Evolutionary conservation across 2,888 invertebrate species (phyloP), one percentile per base, ranked within the genome.

Genomic region (Kuschelorhynchus macadamiae): DNA sequence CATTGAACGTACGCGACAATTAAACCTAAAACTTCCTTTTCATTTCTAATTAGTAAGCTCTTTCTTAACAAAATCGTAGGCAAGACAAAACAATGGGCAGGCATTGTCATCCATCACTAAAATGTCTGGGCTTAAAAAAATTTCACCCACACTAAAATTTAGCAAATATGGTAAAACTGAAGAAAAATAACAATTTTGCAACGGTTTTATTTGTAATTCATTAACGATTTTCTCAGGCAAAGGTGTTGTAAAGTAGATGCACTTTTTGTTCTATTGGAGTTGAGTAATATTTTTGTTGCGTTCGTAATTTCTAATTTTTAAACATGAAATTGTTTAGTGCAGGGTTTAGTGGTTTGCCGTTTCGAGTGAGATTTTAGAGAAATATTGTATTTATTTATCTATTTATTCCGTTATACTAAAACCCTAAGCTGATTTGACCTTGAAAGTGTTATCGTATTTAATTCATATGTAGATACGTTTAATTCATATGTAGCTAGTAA

Each of bases 81-180:
- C 39, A 11, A 14, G 14, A 39, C 60, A 60, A 46, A 46, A 60
- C 49, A 60, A 60, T 60, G 39, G 44, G 57, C 44, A 25, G 49
- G 41, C 47, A 49, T 47, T 39, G 60, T 33, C 60, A 60, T 36
- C 41, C 21, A 25, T 60, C 49, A 25, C 21, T 47, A 47, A 47
- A 21, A 47, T 21, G 47, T 25, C 20, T 47, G 47, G 47, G 47
- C 21, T 47, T 18, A 8, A 18, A 47, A 47, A 47, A 12, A 47
- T 47, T 14, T 47, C 47, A 47, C 47, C 47, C 47, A 47, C 47
- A 5, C 7, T 25, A 25, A 25, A 25, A 7, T 25, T 25, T 25
- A 25, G 25, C 25, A 25, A 25, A n/a, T n/a, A n/a, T n/a, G n/a
- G n/a, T n/a, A n/a, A n/a, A n/a, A 25, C 25, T 25, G 25, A 25